Conservation (phyloP, 1,140 invertebrate genomes). For the Heliconius hermathena region DNA sequence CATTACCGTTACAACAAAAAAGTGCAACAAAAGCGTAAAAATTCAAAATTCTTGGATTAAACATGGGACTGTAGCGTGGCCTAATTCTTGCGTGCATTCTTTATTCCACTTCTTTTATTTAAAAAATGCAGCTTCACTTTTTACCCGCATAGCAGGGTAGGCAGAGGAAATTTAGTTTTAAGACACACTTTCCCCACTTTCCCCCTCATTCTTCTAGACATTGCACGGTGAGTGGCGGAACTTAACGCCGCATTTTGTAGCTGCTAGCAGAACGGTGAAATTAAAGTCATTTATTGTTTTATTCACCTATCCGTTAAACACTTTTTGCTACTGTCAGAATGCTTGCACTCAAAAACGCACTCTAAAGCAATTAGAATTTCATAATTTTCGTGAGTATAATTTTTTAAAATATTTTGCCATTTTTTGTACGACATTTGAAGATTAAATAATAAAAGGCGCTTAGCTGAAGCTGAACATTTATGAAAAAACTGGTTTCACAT, state of each 20-base stretch:
- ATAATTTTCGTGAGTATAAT: constrained; percentile 18
- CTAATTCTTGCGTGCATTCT: constrained; percentile 18
- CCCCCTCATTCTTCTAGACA: too few relatives aligned
- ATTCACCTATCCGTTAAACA: constrained; percentile 31
- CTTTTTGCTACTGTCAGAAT: constrained; percentile 22
- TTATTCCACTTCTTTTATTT: not conserved
- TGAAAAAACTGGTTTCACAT: constrained; percentile 5
- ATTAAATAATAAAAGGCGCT: constrained; percentile 3
- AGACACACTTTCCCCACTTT: too few relatives aligned
- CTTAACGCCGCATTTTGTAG: too few relatives aligned
- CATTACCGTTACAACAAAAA: not conserved
- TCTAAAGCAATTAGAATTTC: constrained; percentile 27
- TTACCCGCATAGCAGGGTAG: too few relatives aligned
- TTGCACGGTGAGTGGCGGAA: too few relatives aligned
- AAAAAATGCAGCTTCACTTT: too few relatives aligned
- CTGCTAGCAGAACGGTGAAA: too few relatives aligned
- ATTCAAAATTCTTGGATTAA: constrained; percentile 1
- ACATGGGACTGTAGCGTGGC: not conserved
- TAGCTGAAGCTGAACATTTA: not conserved
- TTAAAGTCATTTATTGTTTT: constrained; percentile 18
- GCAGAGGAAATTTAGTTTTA: too few relatives aligned
- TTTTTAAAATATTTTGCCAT: not conserved
- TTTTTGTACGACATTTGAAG: not conserved
- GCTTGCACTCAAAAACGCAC: constrained; percentile 15
- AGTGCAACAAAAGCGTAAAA: not conserved